These are phyloP conservation scores for Eidolon dupreanum DNA, from an alignment of 2,797 vertebrate genomes.

Conservation along the genomic window DNA sequence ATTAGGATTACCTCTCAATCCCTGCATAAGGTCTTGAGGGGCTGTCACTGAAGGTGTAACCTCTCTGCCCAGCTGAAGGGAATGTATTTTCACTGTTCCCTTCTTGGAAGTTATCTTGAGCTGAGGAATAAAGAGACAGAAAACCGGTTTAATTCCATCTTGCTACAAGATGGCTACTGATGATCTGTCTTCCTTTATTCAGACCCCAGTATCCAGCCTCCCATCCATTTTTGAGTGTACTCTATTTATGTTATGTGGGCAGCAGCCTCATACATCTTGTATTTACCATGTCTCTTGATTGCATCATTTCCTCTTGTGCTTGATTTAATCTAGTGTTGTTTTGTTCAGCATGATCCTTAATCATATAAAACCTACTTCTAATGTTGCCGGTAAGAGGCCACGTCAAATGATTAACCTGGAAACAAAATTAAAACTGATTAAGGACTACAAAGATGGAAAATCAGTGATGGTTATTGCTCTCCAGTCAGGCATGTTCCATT, in stretches of 20 bases:
- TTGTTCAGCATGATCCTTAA: background rate
- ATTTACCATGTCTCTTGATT: background rate
- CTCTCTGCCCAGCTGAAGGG: background rate
- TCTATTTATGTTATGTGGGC: background rate
- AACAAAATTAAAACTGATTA: too few species aligned
- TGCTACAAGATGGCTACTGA: background rate
- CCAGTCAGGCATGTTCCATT: too few species aligned
- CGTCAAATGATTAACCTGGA: background rate
- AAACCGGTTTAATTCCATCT: background rate
- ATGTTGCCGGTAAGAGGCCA: background rate
- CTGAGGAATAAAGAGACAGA: background rate
- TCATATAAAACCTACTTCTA: background rate
- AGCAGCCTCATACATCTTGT: background rate
- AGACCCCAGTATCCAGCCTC: background rate
- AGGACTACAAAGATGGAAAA: too few species aligned
- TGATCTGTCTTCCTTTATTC: background rate
- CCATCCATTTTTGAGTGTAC: background rate
- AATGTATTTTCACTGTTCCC: background rate
- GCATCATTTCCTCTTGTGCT: background rate
- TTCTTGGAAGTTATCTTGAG: background rate
- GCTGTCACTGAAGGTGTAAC: background rate
- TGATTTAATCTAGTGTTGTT: background rate
- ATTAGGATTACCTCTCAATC: background rate
- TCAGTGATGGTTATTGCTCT: too few species aligned
- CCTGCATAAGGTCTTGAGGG: background rate